These are phyloP conservation scores for Tolypeutes matacus DNA, from an alignment of 2,797 vertebrate species.

Conservation along the genomic window DNA sequence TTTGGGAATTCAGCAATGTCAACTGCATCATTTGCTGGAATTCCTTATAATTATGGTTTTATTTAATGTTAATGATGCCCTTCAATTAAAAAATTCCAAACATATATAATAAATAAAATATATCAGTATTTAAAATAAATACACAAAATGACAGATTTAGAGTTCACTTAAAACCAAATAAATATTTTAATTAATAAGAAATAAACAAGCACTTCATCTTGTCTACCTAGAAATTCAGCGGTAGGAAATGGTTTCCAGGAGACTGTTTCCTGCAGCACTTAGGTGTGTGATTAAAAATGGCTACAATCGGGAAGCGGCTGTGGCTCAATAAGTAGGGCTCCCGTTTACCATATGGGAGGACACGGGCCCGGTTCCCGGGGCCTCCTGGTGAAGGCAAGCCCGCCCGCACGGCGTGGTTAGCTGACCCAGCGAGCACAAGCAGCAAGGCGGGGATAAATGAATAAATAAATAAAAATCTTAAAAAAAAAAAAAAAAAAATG, in stretches of 20 bases:
- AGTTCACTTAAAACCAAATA: neutral
- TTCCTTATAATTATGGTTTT: neutral
- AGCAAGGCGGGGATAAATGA: too few species aligned
- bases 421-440: too few species aligned
- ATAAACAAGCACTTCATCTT: neutral
- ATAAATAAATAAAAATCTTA: too few species aligned
- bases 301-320: too few species aligned
- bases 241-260: neutral
- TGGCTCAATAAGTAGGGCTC: too few species aligned
- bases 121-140: neutral
- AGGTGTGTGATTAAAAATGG: neutral
- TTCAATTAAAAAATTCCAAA: neutral
- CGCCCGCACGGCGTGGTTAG: too few species aligned
- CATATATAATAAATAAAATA: neutral
- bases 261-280: neutral
- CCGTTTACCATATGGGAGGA: too few species aligned
- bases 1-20: neutral
- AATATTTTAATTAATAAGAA: neutral
- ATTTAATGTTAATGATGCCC: neutral
- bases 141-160: neutral
- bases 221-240: neutral
- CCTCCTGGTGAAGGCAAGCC: too few species aligned
- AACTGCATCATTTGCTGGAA: neutral
- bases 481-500: too few species aligned
- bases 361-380: too few species aligned